phyloP scores from a whole-genome alignment of 2,797 vertebrate species.

The Merluccius polli region DNA sequence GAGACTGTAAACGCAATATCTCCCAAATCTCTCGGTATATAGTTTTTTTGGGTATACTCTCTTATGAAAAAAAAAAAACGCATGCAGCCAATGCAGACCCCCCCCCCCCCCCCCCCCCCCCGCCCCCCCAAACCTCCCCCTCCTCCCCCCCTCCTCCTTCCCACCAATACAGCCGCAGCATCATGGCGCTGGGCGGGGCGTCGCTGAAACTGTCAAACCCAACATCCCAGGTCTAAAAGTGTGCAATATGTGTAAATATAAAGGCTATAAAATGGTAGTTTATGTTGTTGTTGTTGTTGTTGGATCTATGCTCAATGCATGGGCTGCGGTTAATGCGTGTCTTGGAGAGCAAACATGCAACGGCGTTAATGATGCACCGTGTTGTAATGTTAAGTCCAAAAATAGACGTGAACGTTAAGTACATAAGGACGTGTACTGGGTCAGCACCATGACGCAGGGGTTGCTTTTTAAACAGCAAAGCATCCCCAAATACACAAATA shows the following conservation, averaged over 20 bases:
- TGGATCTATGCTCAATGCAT: not conserved
- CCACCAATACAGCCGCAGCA: constrained; percentile 75
- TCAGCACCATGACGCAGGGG: not conserved
- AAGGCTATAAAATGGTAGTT: no score
- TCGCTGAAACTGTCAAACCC: constrained; percentile 85
- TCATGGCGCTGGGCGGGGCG: constrained; percentile 73
- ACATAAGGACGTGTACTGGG: not conserved
- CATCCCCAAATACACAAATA: not conserved
- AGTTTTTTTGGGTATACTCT: constrained; percentile 95
- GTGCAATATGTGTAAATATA: not conserved
- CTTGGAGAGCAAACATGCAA: fast-evolving
- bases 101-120: no score
- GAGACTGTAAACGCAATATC: constrained; percentile 97
- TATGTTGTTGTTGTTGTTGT: no score
- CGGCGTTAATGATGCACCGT: not conserved
- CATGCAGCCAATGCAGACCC: constrained; percentile 76
- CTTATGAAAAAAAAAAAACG: constrained; percentile 77
- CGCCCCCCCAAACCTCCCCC: no score
- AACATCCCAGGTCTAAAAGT: constrained; percentile 11
- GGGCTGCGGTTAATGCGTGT: not conserved
- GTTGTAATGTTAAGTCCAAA: not conserved
- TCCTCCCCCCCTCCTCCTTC: no score
- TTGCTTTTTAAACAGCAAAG: not conserved
- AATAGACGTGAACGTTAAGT: not conserved
- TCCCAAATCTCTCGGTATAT: constrained; percentile 95